Evolutionary conservation across 2,888 invertebrate genomes (phyloP).

Genomic region (Syrista parreyssii): DNA sequence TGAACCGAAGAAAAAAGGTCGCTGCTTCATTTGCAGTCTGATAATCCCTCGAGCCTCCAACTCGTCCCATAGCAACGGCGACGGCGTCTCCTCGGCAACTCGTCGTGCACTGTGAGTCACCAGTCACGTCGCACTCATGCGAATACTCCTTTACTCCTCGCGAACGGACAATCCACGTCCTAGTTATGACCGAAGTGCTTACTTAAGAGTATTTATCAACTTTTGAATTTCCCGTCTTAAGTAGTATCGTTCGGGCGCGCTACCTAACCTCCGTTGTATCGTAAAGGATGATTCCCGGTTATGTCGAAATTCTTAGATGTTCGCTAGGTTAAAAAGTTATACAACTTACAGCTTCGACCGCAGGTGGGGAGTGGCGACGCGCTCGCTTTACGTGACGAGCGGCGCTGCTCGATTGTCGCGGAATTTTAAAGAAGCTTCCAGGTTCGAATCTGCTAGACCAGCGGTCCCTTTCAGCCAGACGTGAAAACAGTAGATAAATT

Average conservation of each 20-base stretch:
- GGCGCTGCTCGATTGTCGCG: not conserved
- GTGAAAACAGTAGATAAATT: slow-evolving; percentile 24
- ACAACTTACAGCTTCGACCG: not conserved
- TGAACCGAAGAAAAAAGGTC: not conserved
- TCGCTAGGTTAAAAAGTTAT: no score
- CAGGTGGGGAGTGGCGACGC: not conserved
- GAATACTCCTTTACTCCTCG: not conserved
- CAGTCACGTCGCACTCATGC: not conserved
- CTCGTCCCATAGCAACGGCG: slow-evolving; percentile 1
- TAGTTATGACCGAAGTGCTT: not conserved
- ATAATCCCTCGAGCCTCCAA: not conserved
- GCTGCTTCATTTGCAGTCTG: slow-evolving; percentile 5
- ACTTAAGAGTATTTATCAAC: not conserved
- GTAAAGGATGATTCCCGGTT: not conserved
- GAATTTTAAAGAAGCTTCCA: not conserved
- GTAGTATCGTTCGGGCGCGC: not conserved
- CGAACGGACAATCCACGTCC: not conserved
- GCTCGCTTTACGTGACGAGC: not conserved
- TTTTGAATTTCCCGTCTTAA: not conserved
- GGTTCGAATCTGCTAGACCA: not conserved
- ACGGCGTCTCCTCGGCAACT: not conserved
- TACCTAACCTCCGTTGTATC: not conserved
- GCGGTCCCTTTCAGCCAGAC: not conserved
- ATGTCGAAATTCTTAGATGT: no score
- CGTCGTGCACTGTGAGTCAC: not conserved